phyloP scores from a whole-genome alignment of 2,888 invertebrate species.

The Epinotia demarniana region DNA sequence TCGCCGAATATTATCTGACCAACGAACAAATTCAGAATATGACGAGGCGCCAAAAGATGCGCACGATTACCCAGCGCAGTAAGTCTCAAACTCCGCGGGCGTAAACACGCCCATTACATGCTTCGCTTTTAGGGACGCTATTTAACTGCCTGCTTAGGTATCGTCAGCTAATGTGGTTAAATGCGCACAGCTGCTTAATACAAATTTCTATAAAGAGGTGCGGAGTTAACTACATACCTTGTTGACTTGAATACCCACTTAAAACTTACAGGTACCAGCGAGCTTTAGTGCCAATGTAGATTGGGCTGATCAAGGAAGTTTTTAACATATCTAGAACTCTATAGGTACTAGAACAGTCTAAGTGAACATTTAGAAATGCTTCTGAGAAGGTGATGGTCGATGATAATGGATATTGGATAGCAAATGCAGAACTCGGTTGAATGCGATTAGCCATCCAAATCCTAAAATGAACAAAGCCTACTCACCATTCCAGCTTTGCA shows the following conservation, averaged over 20 bases:
- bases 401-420: neutral
- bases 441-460: too few species aligned
- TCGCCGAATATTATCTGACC: slow-evolving; percentile 38
- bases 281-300: neutral
- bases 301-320: too few species aligned
- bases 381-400: slow-evolving; percentile 9
- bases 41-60: slow-evolving; percentile 40
- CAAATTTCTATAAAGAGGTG: too few species aligned
- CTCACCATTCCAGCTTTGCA: too few species aligned
- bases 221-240: too few species aligned
- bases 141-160: neutral
- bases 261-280: neutral
- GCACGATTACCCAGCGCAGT: slow-evolving; percentile 44
- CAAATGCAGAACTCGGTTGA: neutral
- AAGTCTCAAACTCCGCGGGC: slow-evolving; percentile 26
- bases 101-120: slow-evolving; percentile 6
- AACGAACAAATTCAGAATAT: slow-evolving; percentile 33
- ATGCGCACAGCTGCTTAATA: neutral
- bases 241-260: too few species aligned
- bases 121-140: slow-evolving; percentile 27
- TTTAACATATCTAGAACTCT: too few species aligned
- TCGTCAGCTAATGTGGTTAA: neutral
- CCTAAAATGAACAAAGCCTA: neutral
- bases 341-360: too few species aligned
- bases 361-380: neutral